Evolutionary conservation across 2,113 vertebrate genomes (phyloP).

Genomic region (Pseudopodoces humilis): DNA sequence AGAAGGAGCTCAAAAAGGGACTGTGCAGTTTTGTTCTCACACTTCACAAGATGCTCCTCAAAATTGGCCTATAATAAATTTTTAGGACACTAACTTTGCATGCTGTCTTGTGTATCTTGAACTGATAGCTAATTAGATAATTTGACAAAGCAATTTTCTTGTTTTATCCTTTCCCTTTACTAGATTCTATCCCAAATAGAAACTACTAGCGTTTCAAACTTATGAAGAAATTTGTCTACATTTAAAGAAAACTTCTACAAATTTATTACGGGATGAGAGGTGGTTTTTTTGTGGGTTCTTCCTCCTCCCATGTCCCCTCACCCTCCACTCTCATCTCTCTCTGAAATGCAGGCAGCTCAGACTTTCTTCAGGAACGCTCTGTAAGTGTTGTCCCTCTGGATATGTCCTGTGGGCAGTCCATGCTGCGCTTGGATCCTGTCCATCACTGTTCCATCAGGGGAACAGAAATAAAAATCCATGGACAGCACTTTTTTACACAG

Average conservation of each 20-base stretch:
- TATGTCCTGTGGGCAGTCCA: not conserved
- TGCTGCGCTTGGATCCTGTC: not conserved
- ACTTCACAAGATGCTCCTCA: not conserved
- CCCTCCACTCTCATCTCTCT: not conserved
- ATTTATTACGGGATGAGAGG: accelerated
- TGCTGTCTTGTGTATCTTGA: not conserved
- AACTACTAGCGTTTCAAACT: not conserved
- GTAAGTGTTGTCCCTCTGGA: not conserved
- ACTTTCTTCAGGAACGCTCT: not conserved
- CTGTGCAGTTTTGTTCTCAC: not conserved
- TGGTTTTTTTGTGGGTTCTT: accelerated
- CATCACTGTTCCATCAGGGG: not conserved
- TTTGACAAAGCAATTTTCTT: not conserved
- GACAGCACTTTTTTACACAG: not conserved
- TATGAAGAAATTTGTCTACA: not conserved
- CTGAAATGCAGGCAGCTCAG: not conserved
- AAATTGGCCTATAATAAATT: not conserved
- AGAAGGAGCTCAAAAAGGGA: not conserved
- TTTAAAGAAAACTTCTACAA: not conserved
- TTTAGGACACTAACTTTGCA: not conserved
- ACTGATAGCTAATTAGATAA: not conserved
- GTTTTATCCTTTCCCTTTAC: not conserved
- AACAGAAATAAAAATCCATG: not conserved
- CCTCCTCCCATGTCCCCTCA: accelerated
- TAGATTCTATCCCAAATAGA: not conserved